Base-by-base conservation (phyloP, 2,888 invertebrate genomes). In the Aelia acuminata region DNA sequence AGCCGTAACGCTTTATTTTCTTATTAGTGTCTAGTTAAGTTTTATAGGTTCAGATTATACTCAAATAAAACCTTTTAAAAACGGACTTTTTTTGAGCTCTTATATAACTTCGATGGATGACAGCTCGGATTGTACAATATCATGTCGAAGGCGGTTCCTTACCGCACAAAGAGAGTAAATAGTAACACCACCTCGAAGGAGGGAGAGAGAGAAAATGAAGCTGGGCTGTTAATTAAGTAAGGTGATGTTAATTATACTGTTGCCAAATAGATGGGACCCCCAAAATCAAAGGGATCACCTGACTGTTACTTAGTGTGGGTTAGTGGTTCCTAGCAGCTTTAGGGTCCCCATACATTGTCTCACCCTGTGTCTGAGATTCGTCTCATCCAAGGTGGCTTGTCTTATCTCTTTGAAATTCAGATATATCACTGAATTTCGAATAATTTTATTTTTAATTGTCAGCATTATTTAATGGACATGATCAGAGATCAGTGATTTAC, bases 221-320 rank as follows among this genome's bases (percentile, higher is more conserved):
- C n/a, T 49, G 22, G 1, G 31, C 3, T 18, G 63, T 70, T 70
- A 70, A 70, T 70, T 70, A 70, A 70, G 15, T 31, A 70, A 35
- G 7, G 18, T 20, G 63, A 8, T 18, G 31, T 18, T 70, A 70
- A 70, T 70, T 31, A 70, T 70, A 7, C 35, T 2, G 63, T 70
- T 18, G 7, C 31, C 63, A 35, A 70, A 70, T 35, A 70, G 63
- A 35, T 35, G n/a, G n/a, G 18, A 31, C 35, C 18, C 13, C 26
- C 57, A n/a, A 57, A 57, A 35, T 70, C 63, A 70, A 70, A 70
- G 63, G 31, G 63, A 31, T 70, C 63, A 35, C 13, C 63, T 31
- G 15, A 70, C 20, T 70, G 31, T 35, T 5, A 35, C 63, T 20
- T 7, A 18, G 18, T 35, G 18, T 35, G 63, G 31, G 63, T 35